These are phyloP conservation scores for Alca torda DNA, from an alignment of 2,797 vertebrate species.

Conservation along the genomic window DNA sequence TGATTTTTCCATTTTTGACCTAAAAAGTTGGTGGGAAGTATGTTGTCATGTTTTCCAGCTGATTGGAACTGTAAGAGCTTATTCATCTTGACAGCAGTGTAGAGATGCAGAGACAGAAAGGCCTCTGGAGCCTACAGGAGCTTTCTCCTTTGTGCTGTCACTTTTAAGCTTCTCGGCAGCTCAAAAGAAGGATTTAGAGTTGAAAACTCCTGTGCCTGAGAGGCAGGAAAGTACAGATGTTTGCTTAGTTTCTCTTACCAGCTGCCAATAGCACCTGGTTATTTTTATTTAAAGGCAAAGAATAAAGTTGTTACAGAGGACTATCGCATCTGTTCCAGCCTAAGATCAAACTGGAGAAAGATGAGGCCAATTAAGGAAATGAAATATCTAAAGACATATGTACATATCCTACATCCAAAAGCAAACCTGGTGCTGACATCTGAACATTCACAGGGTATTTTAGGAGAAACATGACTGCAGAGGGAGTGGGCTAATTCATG, in stretches of 20 bases:
- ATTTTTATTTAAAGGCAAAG: neutral
- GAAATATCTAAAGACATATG: neutral
- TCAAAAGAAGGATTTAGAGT: constrained; percentile 1
- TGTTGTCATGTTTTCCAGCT: neutral
- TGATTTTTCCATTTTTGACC: neutral
- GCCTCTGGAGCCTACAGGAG: neutral
- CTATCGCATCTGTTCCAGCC: neutral
- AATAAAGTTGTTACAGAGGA: neutral
- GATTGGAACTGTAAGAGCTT: neutral
- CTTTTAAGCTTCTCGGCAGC: neutral
- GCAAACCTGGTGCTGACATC: neutral
- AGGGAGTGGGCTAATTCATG: neutral
- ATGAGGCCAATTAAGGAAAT: neutral
- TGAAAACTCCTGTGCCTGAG: neutral
- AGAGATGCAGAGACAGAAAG: neutral
- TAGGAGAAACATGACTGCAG: neutral
- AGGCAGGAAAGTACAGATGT: constrained; percentile 4
- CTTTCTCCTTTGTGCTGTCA: neutral
- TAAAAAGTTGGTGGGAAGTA: neutral
- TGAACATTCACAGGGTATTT: neutral
- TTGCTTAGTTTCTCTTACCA: neutral
- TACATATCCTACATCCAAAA: neutral
- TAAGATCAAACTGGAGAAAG: neutral
- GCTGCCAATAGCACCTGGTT: constrained; percentile 17
- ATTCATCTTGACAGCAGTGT: neutral